Conservation (phyloP, 2,888 invertebrate species). For the Polydesmus complanatus region DNA sequence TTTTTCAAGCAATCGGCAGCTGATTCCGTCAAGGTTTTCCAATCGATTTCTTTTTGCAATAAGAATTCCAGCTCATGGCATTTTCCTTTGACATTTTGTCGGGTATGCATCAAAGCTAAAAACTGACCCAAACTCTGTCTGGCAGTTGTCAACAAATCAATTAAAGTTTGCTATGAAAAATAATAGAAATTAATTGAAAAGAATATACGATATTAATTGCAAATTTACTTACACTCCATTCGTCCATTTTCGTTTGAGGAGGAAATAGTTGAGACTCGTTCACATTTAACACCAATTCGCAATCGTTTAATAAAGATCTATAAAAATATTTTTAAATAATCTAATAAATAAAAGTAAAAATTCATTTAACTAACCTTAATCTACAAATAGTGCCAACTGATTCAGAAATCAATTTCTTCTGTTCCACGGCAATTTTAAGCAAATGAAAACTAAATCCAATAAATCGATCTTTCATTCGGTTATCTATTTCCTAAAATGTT, state of each 20-base stretch:
- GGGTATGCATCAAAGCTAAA: constrained; percentile 4
- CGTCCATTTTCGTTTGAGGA: constrained; percentile 35
- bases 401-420: background rate
- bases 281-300: constrained; percentile 16
- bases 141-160: background rate
- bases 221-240: constrained; percentile 39
- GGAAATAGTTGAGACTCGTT: constrained; percentile 31
- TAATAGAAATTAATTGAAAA: background rate
- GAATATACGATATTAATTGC: constrained; percentile 24
- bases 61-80: background rate
- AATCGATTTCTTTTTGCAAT: background rate
- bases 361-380: background rate
- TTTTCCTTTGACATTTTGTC: background rate
- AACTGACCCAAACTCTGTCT: constrained; percentile 9
- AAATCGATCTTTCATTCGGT: background rate
- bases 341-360: background rate
- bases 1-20: background rate
- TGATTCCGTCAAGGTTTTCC: background rate
- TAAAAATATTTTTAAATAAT: background rate
- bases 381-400: background rate
- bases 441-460: background rate
- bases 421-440: background rate
- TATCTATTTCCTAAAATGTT: background rate
- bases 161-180: background rate
- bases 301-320: background rate